Conservation (phyloP, 2,797 vertebrate species). For the Hydrolagus colliei region DNA sequence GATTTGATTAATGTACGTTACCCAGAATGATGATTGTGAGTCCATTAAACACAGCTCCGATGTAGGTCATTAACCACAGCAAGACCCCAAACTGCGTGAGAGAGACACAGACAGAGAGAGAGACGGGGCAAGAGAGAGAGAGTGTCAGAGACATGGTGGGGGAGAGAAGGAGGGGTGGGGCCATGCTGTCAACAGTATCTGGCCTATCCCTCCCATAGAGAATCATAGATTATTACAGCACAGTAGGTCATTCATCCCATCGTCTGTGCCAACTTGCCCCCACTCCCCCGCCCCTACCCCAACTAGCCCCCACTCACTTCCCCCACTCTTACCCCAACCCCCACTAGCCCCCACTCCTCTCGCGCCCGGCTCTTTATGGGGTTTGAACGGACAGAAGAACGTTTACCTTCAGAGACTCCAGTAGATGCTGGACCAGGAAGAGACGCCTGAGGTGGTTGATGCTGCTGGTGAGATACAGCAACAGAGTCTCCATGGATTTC, state of each 20-base stretch:
- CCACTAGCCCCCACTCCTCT: not conserved
- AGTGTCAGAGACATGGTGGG: not conserved
- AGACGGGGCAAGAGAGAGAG: not conserved
- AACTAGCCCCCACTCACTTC: too few relatives aligned
- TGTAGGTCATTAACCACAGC: conserved; percentile 79
- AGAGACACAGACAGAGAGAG: not conserved
- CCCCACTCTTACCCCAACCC: too few relatives aligned
- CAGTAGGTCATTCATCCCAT: not conserved
- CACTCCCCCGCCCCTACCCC: not conserved
- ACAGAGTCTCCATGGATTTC: conserved; percentile 54
- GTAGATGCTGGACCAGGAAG: conserved; percentile 68
- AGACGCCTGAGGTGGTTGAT: conserved; percentile 65
- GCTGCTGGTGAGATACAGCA: conserved; percentile 52
- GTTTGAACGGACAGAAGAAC: too few relatives aligned
- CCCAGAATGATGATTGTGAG: conserved; percentile 80
- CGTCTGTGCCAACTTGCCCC: not conserved
- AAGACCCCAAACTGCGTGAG: conserved; percentile 67
- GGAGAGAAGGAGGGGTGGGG: not conserved
- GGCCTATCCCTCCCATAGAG: not conserved
- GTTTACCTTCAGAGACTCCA: conserved; percentile 78
- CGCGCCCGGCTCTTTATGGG: not conserved
- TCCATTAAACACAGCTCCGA: conserved; percentile 78
- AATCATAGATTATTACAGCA: too few relatives aligned
- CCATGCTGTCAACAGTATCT: too few relatives aligned
- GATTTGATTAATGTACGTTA: conserved; percentile 43